A percentile compares a stretch with the other conserved stretches of the same genome.
These are phyloP conservation scores for Austrofundulus limnaeus DNA, from an alignment of 2,113 vertebrate species.

Conservation along the genomic window DNA sequence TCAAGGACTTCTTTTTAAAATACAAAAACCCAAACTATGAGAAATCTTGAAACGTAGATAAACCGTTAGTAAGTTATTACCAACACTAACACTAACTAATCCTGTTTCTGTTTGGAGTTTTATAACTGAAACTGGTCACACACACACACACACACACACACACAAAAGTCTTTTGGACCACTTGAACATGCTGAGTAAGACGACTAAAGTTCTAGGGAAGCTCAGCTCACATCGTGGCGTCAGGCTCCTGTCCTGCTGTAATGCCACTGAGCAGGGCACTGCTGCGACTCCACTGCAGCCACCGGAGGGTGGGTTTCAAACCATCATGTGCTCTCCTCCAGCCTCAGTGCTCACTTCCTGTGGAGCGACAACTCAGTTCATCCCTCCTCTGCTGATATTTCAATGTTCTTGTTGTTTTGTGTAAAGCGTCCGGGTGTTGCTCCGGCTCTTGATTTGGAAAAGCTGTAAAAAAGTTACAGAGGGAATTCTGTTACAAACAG, in stretches of 20 bases:
- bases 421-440: conserved; percentile 27
- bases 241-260: conserved; percentile 4
- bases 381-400: conserved; percentile 16
- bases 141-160: background rate
- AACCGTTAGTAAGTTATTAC: too few species aligned
- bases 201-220: background rate
- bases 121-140: too few species aligned
- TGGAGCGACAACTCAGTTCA: conserved; percentile 6
- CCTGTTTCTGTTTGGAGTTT: too few species aligned
- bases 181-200: background rate
- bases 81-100: too few species aligned
- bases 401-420: background rate
- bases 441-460: background rate
- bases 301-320: background rate
- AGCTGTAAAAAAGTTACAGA: conserved; percentile 1
- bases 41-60: background rate
- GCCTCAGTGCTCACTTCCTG: background rate
- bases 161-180: background rate
- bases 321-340: conserved; percentile 4
- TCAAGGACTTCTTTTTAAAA: background rate
- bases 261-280: conserved; percentile 32
- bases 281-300: background rate
- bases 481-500: background rate
- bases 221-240: background rate
- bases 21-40: too few species aligned